phyloP scores from a whole-genome alignment of 1,140 invertebrate species.

The Rhopalosiphum maidis region DNA sequence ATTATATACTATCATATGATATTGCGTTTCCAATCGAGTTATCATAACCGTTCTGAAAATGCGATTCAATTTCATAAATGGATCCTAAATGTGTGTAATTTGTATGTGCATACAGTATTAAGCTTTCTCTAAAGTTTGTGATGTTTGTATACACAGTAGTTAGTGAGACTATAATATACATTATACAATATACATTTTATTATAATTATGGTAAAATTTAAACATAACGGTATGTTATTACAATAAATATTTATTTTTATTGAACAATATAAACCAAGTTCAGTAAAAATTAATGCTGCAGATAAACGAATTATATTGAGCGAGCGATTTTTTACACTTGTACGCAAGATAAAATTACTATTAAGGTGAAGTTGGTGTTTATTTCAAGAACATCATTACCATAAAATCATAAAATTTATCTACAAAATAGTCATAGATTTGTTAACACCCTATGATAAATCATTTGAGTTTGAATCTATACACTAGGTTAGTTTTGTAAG shows the following conservation, averaged over 20 bases:
- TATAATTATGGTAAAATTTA: not conserved
- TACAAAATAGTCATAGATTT: not conserved
- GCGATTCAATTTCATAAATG: not conserved
- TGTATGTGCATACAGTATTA: not conserved
- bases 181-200: not conserved
- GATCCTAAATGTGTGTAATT: not conserved
- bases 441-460: not conserved
- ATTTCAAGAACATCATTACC: not conserved
- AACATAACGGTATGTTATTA: not conserved
- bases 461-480: not conserved
- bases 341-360: not conserved
- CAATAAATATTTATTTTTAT: conserved; percentile 12
- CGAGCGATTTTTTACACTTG: not conserved
- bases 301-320: not conserved
- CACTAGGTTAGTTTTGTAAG: not conserved
- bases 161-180: not conserved
- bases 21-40: not conserved
- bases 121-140: not conserved
- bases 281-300: not conserved
- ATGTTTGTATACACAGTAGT: not conserved
- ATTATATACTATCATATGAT: not conserved
- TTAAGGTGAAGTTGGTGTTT: not conserved
- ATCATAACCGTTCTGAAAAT: not conserved
- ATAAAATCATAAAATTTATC: not conserved
- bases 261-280: not conserved